Conservation (phyloP, 1,140 invertebrate species). For the Drosophila mojavensis region DNA sequence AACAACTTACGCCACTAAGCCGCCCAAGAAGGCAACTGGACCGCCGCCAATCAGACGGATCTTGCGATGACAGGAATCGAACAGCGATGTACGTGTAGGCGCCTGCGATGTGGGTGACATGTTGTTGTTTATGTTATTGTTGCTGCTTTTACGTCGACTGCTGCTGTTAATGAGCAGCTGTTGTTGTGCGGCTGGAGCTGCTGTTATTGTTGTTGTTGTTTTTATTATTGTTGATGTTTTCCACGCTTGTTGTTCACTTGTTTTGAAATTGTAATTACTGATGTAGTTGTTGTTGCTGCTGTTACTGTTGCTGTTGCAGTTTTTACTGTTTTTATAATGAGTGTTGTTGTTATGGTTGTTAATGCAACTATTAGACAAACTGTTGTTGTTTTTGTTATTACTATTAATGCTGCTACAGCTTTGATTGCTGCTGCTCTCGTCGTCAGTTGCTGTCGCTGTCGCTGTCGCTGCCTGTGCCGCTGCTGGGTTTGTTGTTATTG, state of each 20-base stretch:
- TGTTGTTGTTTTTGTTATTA: conserved; percentile 51
- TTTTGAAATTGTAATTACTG: conserved; percentile 78
- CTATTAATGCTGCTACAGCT: conserved; percentile 46
- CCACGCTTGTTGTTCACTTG: conserved; percentile 73
- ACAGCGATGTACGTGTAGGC: conserved; percentile 86
- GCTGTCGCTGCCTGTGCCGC: background rate
- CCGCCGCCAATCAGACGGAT: conserved; percentile 87
- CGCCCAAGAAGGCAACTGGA: conserved; percentile 87
- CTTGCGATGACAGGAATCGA: conserved; percentile 89
- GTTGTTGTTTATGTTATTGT: conserved; percentile 39
- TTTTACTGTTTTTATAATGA: conserved; percentile 79
- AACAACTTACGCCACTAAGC: conserved; percentile 88
- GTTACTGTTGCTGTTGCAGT: conserved; percentile 38
- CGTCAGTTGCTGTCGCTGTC: conserved; percentile 39
- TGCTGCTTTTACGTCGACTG: conserved; percentile 24
- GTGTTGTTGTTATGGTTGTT: conserved; percentile 67
- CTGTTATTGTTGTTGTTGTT: background rate
- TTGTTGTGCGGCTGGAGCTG: conserved; percentile 35
- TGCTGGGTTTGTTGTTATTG: conserved; percentile 29
- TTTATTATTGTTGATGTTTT: conserved; percentile 56
- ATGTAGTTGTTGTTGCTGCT: conserved; percentile 69
- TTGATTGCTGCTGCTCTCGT: conserved; percentile 52
- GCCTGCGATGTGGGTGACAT: conserved; percentile 82
- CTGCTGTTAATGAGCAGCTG: conserved; percentile 63
- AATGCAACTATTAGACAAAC: conserved; percentile 74